phyloP scores from a whole-genome alignment of 1,140 invertebrate genomes.

The Caligus rogercresseyi region DNA sequence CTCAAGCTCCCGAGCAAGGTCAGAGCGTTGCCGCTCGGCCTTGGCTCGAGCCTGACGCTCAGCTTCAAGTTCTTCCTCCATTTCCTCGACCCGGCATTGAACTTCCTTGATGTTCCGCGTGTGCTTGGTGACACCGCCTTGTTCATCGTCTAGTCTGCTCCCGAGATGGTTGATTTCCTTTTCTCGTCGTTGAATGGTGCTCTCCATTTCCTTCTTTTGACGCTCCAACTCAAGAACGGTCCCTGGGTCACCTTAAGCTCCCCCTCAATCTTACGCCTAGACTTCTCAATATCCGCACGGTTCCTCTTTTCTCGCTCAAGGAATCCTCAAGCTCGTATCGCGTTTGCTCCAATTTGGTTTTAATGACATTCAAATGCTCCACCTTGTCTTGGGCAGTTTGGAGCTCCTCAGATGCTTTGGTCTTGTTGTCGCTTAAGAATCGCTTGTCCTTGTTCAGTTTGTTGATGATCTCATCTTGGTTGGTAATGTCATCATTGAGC shows the following conservation, averaged over 20 bases:
- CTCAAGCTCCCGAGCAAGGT: constrained; percentile 81
- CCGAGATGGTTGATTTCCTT: constrained; percentile 84
- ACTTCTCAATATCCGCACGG: constrained; percentile 37
- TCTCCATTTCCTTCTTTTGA: constrained; percentile 42
- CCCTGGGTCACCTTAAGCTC: constrained; percentile 37
- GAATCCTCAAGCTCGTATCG: constrained; percentile 37
- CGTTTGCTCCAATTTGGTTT: constrained; percentile 37
- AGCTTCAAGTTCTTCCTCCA: constrained; percentile 93
- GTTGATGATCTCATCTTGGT: constrained; percentile 72
- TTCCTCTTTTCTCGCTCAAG: constrained; percentile 38
- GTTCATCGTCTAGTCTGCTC: constrained; percentile 94
- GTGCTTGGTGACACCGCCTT: constrained; percentile 77
- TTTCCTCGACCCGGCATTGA: constrained; percentile 72
- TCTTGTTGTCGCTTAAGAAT: constrained; percentile 37
- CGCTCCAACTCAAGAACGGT: constrained; percentile 31
- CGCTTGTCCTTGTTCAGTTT: constrained; percentile 48
- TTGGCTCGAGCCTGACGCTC: constrained; percentile 90
- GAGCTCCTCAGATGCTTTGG: constrained; percentile 38
- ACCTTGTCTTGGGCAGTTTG: constrained; percentile 40
- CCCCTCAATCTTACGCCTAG: constrained; percentile 27
- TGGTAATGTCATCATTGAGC: constrained; percentile 95
- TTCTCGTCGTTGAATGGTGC: constrained; percentile 86
- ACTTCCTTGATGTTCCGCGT: constrained; percentile 94
- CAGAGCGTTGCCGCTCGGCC: constrained; percentile 40
- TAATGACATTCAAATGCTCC: constrained; percentile 40